Evolutionary conservation across 2,888 invertebrate genomes (phyloP), one percentile per base, ranked within the genome.

Genomic region (Hololepta plana): DNA sequence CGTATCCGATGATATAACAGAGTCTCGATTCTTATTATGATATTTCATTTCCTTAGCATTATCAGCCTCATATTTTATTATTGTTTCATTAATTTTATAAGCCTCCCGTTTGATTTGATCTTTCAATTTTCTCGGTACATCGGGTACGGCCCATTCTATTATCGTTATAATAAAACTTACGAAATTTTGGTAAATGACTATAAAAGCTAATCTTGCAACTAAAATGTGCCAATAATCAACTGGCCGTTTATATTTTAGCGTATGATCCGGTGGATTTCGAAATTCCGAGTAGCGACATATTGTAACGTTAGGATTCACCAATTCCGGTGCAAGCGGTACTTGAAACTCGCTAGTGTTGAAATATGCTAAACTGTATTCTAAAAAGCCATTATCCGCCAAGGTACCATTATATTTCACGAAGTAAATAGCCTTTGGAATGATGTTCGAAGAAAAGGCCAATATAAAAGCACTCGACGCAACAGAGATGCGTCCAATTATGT

Each of bases 381-480:
- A 51, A 51, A 70, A 84, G 5, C 75, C 73, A 8, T 38, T 35
- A 12, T 73, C 59, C 0, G 62, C 57, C 9, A 56, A 49, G 25
- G 59, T 48, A 3, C 59, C 49, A 41, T 62, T 66, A 20, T 63
- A 60, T 16, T 57, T 54, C 27, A 60, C 42, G 35, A 53, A 53
- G 47, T 82, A 85, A 12, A 81, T 72, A 32, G 81, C 44, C 41
- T 72, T 68, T 10, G 82, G 82, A 43, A 85, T 76, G 44, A 81
- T 72, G 50, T 80, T 76, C 0, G 81, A 80, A 6, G 84, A 81
- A 54, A 85, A 76, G 19, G 84, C 82, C 43, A 87, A 80, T 12
- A 45, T 49, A 46, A 72, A 64, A 46, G 79, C 82, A 53, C 82
- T 84, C 1, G 79, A 73, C 8, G 74, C 66, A 3, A 82, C 73